Base-by-base conservation (phyloP, 2,797 vertebrate genomes). In the Hippopotamyrus pictus region DNA sequence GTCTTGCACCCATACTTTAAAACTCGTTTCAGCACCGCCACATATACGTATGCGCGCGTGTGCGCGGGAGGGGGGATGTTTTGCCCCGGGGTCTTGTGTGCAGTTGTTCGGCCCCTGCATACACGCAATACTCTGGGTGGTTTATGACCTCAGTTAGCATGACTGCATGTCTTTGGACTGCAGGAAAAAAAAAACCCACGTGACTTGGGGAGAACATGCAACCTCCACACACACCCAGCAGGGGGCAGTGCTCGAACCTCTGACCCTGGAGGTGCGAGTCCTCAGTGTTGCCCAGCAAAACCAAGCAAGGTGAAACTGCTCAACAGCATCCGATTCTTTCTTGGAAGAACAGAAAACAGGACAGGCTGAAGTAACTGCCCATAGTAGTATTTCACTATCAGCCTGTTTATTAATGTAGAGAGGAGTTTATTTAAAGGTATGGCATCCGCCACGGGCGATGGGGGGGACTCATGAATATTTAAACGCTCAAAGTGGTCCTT, bases 321-420 rank as follows among this genome's bases (percentile, higher is more conserved):
- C 22, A 83, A 83, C n/a, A 3, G n/a, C 54, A 22, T 59, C 19
- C 2, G 0, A 44, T 46, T 44, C 41, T 8, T 17, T 22, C n/a
- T 46, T 83, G 19, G 11, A 29, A 50, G 22, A 85, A 85, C 11
- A 50, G n/a, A 17, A 85, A 53, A 11, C 48, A 79, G 29, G 14
- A 44, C 29, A 79, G 33, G 29, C 9, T 73, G 2, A 85, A 50
- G 83, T 0, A 2, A 11, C 46, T 50, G 83, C 22, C 22, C 14
- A 29, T 53, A 50, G 25, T 12, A 51, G 9, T 6, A 19, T n/a
- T 46, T 51, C 37, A 12, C n/a, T 86, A 44, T 62, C 59, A 65
- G 46, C 44, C 14, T 14, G 59, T 89, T 83, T 51, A 44, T 85
- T 51, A 85, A 84, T 69, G 83, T 22, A 73, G 89, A 86, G 22